Evolutionary conservation across 2,113 vertebrate genomes (phyloP), one percentile per base, ranked within the genome.

Genomic region (Heterotilapia buettikoferi): DNA sequence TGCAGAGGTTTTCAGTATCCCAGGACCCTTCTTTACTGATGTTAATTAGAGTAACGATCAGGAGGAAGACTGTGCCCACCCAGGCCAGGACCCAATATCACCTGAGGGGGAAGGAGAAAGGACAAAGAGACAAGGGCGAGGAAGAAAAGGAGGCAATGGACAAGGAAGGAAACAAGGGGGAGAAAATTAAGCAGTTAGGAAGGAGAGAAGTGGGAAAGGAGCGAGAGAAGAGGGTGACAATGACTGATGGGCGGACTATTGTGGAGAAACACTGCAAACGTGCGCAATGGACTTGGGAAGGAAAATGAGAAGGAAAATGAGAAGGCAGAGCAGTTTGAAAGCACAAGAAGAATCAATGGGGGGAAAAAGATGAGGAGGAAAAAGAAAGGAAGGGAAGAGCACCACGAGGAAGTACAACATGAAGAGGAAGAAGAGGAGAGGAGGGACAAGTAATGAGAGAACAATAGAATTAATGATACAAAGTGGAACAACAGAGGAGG

Each of bases 21-120:
- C 89, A 87, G 92, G 92, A 90, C 79, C 90, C 82, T 47, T 82
- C 26, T 80, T 83, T 76, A 86, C 84, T 68, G 83, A 91, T 87
- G 90, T 88, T 92, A 89, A 94, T 93, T 91, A 95, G 83, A 56
- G 38, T 90, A 92, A 91, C 56, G 73, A 93, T 92, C 85, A 89
- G 80, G 84, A n/a, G 84, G 63, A 50, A 85, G 61, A 71, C 82
- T 68, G 84, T 76, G 24, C 88, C 76, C 83, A 82, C 86, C 83
- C 73, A 57, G 57, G 83, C 90, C 84, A 87, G 33, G 63, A 83
- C 84, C 80, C 19, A 10, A 82, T 84, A 68, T 80, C 86, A 86
- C 91, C 90, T 84, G 82, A 82, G 85, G 66, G 38, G 76, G 43
- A 73, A 43, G 36, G n/a, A 66, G 36, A 16, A 81, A 85, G 63